Base-by-base conservation (phyloP, 2,888 invertebrate genomes). In the Corbicula japonica region DNA sequence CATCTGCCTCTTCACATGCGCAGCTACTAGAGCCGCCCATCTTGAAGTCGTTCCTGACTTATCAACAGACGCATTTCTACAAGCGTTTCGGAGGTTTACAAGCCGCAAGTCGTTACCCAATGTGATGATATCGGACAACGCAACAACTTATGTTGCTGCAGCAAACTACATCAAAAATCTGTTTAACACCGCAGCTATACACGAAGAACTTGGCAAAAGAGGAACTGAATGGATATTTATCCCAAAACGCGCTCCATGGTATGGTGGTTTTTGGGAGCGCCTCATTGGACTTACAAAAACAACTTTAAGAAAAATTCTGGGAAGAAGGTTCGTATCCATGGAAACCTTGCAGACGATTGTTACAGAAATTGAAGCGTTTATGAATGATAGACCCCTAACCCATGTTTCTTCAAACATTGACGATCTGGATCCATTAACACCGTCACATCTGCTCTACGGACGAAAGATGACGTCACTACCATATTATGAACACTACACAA, bases 191-290 rank as follows among this genome's bases (percentile, higher is more conserved):
- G 5, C 41, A 2, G 23, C 18, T 2, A 28, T 44, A 3, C 15
- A 35, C 2, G 34, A 32, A 21, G 21, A 10, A 4, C 41, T 76
- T 18, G 58, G 5, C 4, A 44, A 8, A 21, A 34, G 38, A 35
- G 63, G 68, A 61, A 75, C 61, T 1, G 61, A 58, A 10, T 83
- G 80, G 83, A 35, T 46, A 54, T 82, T 86, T 58, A 85, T 78
- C 26, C 78, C 73, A 8, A 65, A 61, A 44, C 26, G 79, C 21
- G 83, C 81, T 1, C 83, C 84, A 0, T 81, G 78, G 83, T 85
- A 58, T 52, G 83, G 84, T 12, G 84, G 84, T 28, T 83, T 58
- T n/a, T 85, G 80, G 79, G 81, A 85, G 41, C 41, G 81, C 12
- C 48, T 85, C 8, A 75, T 81, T 30, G 68, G 80, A 35, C 28